Percentiles rank a stretch among this genome's conserved stretches.
phyloP scores from a whole-genome alignment of 2,113 vertebrate species.

The Toxostoma redivivum region DNA sequence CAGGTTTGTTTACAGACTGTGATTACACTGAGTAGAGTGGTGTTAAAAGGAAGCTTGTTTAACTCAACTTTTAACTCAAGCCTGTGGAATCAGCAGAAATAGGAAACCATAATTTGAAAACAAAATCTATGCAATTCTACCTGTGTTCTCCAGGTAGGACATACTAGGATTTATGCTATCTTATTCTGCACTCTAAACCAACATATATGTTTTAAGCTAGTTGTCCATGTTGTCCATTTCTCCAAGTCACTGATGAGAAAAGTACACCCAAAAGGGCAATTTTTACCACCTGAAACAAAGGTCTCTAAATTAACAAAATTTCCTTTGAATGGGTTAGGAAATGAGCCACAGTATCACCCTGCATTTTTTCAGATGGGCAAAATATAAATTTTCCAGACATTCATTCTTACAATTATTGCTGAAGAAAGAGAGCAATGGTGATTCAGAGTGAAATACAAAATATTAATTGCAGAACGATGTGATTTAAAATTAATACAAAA shows the following conservation, averaged over 20 bases:
- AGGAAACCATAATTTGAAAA: background rate
- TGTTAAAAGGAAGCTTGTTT: background rate
- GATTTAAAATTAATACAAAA: background rate
- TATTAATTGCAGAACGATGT: background rate
- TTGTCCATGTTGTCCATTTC: background rate
- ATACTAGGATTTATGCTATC: background rate
- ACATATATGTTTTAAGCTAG: background rate
- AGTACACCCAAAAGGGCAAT: background rate
- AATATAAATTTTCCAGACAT: background rate
- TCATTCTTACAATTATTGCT: background rate
- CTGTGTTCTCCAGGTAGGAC: background rate
- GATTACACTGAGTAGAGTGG: background rate
- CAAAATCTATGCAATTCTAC: background rate
- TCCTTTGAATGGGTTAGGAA: background rate
- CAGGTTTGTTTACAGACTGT: background rate
- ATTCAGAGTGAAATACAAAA: background rate
- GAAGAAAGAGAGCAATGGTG: background rate
- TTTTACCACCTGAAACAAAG: background rate
- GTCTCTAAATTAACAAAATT: background rate
- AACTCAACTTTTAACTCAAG: background rate
- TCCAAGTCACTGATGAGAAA: background rate
- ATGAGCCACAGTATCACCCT: background rate
- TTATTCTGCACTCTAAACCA: background rate
- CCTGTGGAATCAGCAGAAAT: background rate
- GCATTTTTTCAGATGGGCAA: background rate